Percentiles rank a stretch among this genome's conserved stretches.
These are phyloP conservation scores for Lepidurus couesii DNA, from an alignment of 1,140 invertebrate species.

Conservation along the genomic window DNA sequence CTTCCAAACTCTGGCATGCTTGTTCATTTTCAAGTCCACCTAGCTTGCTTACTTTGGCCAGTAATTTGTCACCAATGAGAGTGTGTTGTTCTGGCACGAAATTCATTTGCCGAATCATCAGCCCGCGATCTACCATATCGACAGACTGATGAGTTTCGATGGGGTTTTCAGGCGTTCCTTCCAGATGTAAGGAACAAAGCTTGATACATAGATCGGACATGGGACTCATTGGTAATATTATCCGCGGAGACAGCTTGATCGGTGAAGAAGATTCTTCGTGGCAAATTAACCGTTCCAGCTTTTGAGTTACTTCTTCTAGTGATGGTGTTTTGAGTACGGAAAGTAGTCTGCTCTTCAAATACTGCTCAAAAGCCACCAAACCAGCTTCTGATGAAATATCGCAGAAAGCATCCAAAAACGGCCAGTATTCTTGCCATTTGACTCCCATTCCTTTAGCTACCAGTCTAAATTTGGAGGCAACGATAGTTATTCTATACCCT, in stretches of 20 bases:
- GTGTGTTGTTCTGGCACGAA: constrained; percentile 22
- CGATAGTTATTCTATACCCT: constrained; percentile 26
- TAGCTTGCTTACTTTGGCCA: neutral
- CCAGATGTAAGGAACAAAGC: neutral
- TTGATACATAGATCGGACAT: neutral
- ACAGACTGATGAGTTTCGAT: constrained; percentile 26
- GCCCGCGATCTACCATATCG: neutral
- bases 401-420: constrained; percentile 71
- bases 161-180: neutral
- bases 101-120: constrained; percentile 12
- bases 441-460: constrained; percentile 68
- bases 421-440: constrained; percentile 87
- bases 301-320: neutral
- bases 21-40: neutral
- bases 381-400: constrained; percentile 67
- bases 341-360: constrained; percentile 53
- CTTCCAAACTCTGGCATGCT: neutral
- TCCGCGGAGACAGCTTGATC: neutral
- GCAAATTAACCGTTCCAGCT: neutral
- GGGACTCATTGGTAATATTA: neutral
- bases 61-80: constrained; percentile 20
- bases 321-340: neutral
- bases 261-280: neutral
- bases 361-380: constrained; percentile 63
- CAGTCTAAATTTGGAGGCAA: constrained; percentile 47